A percentile compares a stretch with the other conserved stretches of the same genome.
phyloP scores from a whole-genome alignment of 92 coral and sea anemone genomes.

The Porites divaricata region DNA sequence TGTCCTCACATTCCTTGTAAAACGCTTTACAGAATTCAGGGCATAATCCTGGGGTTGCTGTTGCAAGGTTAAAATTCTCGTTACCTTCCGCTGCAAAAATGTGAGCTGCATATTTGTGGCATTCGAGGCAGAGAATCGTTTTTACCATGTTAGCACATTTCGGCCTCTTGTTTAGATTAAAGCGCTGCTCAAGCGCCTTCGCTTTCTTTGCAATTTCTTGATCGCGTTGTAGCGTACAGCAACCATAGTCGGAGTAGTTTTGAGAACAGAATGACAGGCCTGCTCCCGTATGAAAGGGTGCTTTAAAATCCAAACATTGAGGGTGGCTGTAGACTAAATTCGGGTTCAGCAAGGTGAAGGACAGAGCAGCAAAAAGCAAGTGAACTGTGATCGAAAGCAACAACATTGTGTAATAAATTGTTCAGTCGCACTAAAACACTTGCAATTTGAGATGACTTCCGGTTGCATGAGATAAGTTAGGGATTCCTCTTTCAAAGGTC shows the following conservation, averaged over 20 bases:
- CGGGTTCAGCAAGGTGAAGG: not conserved
- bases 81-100: constrained; percentile 90
- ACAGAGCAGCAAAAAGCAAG: not conserved
- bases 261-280: constrained; percentile 69
- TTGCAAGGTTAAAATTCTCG: constrained; percentile 54
- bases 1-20: constrained; percentile 61
- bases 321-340: constrained; percentile 66
- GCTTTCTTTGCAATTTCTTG: constrained; percentile 44
- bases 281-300: constrained; percentile 76
- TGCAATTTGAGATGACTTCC: too few species aligned
- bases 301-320: constrained; percentile 88
- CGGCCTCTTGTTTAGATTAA: constrained; percentile 49
- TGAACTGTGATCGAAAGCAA: not conserved
- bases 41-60: constrained; percentile 90
- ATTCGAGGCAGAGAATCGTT: constrained; percentile 81
- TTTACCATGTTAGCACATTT: constrained; percentile 70
- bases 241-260: constrained; percentile 76
- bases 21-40: constrained; percentile 58
- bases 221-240: constrained; percentile 79
- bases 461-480: too few species aligned
- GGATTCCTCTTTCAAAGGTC: too few species aligned
- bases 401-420: not conserved
- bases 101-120: constrained; percentile 95
- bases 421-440: not conserved
- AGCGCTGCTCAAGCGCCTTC: constrained; percentile 35